Evolutionary conservation across 2,113 vertebrate genomes (phyloP), one percentile per base, ranked within the genome.

Genomic region (Myxocyprinus asiaticus): DNA sequence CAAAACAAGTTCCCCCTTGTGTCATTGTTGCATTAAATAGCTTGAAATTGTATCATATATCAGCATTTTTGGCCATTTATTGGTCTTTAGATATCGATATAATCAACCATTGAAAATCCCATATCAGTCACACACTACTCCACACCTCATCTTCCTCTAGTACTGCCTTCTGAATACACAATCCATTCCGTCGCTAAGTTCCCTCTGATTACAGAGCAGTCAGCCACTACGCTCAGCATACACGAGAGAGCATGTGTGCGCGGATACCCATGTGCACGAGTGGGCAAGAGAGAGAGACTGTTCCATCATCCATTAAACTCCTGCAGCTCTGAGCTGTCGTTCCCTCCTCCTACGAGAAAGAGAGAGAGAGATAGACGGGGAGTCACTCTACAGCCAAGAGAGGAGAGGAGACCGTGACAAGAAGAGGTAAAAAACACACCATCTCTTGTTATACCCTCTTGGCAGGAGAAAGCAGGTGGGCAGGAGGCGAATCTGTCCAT

Each of bases 291-390:
- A 75, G 70, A 59, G 77, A 75, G 56, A 62, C 90, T 91, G 83
- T 92, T 95, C 94, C 94, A 93, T 95, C 95, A 91, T 92, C 90
- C 85, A 93, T 92, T 93, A 89, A 91, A 95, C 94, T 93, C 92
- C 89, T 90, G 89, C 90, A 90, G 89, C 87, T 89, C 62, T 88
- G 83, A 81, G 88, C 83, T 86, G 76, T 62, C 68, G 70, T 81
- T 71, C 59, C 74, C 93, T 91, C 95, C 94, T 92, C 94, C 91
- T 92, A 89, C 84, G 86, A 59, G 83, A 84, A 59, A 86, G 83
- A 81, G 82, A 81, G 83, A 69, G 74, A 69, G 59, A 69, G 56
- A 77, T 83, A 83, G 85, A 8, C 81, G 87, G 87, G 83, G 88
- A 91, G 85, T 89, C 88, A 89, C 88, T 87, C 89, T 88, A 87